These are phyloP conservation scores for Drosophila lacertosa DNA, from an alignment of 1,140 invertebrate species.

Conservation along the genomic window DNA sequence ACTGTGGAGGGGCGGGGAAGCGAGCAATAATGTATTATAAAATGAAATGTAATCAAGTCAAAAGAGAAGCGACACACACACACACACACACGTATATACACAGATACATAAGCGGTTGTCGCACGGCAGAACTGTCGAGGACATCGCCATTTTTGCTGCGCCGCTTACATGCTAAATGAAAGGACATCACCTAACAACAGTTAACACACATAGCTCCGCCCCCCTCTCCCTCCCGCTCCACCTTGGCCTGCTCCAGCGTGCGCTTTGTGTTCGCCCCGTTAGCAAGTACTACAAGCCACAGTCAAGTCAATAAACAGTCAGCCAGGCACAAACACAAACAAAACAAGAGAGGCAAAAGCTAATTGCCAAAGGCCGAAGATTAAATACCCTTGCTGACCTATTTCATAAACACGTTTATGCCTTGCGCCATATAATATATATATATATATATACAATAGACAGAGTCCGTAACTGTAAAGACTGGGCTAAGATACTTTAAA, in stretches of 20 bases:
- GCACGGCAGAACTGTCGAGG: constrained; percentile 53
- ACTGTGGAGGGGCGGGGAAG: constrained; percentile 3
- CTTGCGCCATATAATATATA: no score
- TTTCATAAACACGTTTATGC: no score
- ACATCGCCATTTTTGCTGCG: neutral
- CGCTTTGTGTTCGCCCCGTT: neutral
- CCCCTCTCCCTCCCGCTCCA: neutral
- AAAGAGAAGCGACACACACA: constrained; percentile 38
- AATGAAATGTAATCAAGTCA: constrained; percentile 73
- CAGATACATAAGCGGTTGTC: constrained; percentile 10
- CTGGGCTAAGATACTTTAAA: no score
- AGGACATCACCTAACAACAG: constrained; percentile 30
- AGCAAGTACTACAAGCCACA: constrained; percentile 16
- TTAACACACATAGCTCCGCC: constrained; percentile 6
- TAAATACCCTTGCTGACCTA: no score
- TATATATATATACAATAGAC: no score
- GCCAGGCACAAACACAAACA: constrained; percentile 18
- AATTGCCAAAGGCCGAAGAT: no score
- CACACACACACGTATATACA: constrained; percentile 10
- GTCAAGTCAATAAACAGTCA: constrained; percentile 46
- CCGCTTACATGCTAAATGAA: constrained; percentile 45
- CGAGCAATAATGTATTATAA: constrained; percentile 57
- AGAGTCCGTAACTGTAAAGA: no score
- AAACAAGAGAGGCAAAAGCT: constrained; percentile 10
- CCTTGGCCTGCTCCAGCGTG: no score